Base-by-base conservation (phyloP, 1,140 invertebrate species). In the Brachionus rotundiformis region DNA sequence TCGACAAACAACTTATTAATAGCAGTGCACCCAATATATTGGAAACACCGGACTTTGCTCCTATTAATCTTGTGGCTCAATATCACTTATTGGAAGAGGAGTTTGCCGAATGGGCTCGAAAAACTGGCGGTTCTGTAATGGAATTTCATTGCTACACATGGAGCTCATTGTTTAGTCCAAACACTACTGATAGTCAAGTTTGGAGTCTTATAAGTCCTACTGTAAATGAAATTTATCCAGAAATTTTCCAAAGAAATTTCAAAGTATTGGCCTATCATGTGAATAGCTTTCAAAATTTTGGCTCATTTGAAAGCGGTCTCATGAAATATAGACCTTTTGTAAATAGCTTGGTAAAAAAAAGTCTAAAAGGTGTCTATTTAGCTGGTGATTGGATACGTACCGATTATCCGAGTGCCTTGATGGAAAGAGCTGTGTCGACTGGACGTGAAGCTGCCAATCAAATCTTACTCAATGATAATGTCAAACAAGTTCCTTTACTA, bases 401-500 rank as follows among this genome's bases (percentile, higher is more conserved):
- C 11, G 19, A 41, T 27, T 83, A 73, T 83, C 82, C 82, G 31
- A 31, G 39, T 13, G 82, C 82, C 0, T 29, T 83, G 16, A 83
- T 83, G 82, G 82, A 83, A 71, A 71, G 68, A 65, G 82, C 82
- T 49, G 82, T 83, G 7, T 81, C 77, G 5, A 83, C 82, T 0
- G 82, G 82, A 44, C 82, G 82, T 54, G 61, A 73, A 25, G 82
- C 82, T 81, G 82, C 82, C 27, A 83, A 83, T 81, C n/a, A 81
- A 33, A 71, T 83, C 13, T 29, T 83, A 0, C 11, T 81, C 8
- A 13, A 47, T 13, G 77, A 83, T 39, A 19, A 39, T 19, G 82
- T 83, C 25, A 27, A 39, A 83, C 82, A 83, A 71, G 82, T 81
- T 31, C 36, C 49, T n/a, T 1, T 83, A 5, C 44, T 44, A 8